Base-by-base conservation (phyloP, 1,140 invertebrate species). In the Catajapyx aquilonaris region DNA sequence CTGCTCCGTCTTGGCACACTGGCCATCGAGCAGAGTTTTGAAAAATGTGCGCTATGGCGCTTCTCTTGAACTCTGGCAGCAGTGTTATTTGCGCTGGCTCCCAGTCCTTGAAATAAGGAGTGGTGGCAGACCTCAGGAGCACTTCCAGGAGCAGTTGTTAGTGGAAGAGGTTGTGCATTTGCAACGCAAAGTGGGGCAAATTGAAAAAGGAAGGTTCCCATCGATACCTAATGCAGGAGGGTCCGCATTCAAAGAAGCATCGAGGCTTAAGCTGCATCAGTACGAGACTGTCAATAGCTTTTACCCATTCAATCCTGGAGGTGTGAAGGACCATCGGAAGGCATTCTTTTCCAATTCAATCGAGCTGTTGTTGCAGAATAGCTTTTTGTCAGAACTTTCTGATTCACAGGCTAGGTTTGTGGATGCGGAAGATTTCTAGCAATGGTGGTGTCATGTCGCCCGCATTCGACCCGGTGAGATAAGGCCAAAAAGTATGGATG, bases 81-180 rank as follows among this genome's bases (percentile, higher is more conserved):
- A 84, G 49, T 88, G 81, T 58, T 93, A 87, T 57, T 75, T 81
- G 45, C 71, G 85, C 2, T 90, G 83, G 81, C 65, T 87, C 49
- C 71, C 75, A 4, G 67, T 79, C 9, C 62, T 86, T 1, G 79
- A 88, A 52, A 79, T 87, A 32, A 64, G 69, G 3, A 73, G 70
- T 39, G 80, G 81, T 31, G 81, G 81, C 0, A 59, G 56, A 39
- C 71, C 72, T 20, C 71, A 76, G 40, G 56, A 72, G 7, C 75
- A 77, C 50, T 52, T 63, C 4, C 20, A 40, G 9, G 35, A 31
- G 1, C 32, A 32, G n/a, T n/a, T 40, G n/a, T 19, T 46, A 20
- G 19, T 40, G 10, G 25, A 38, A 20, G 43, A 46, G 21, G 36
- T 46, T 13, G 30, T 28, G 3, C 21, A 31, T 13, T 20, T 46